These are phyloP conservation scores for Drosophila tsacasi DNA, from an alignment of 1,140 invertebrate genomes.

Conservation along the genomic window DNA sequence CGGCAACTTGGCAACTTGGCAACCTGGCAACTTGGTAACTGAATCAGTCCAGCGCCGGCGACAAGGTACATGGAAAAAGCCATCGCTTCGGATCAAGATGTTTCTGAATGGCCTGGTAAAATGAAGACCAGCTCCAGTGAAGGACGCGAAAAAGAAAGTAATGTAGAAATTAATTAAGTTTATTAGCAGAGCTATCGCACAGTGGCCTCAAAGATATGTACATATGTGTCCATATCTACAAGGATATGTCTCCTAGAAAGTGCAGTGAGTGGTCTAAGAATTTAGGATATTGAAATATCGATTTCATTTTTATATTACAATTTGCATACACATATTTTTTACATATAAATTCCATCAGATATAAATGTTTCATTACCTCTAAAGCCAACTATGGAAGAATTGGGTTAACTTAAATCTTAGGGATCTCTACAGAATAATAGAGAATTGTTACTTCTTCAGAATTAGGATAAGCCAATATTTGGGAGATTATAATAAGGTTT, in stretches of 20 bases:
- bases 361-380: too few relatives aligned
- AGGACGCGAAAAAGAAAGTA: slow-evolving; percentile 46
- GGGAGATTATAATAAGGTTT: too few relatives aligned
- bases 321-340: too few relatives aligned
- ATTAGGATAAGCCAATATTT: too few relatives aligned
- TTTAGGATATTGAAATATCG: neutral
- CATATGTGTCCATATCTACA: neutral
- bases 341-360: too few relatives aligned
- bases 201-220: neutral
- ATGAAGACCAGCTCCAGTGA: slow-evolving; percentile 23
- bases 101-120: slow-evolving; percentile 33
- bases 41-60: slow-evolving; percentile 33
- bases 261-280: too few relatives aligned
- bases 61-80: slow-evolving; percentile 35
- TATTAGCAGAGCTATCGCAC: slow-evolving; percentile 13
- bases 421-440: too few relatives aligned
- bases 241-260: slow-evolving; percentile 13
- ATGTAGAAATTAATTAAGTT: slow-evolving; percentile 41
- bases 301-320: too few relatives aligned
- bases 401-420: too few relatives aligned
- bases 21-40: slow-evolving; percentile 24
- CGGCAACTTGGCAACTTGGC: slow-evolving; percentile 14
- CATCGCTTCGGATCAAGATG: slow-evolving; percentile 27
- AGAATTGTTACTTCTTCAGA: too few relatives aligned
- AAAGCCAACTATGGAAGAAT: too few relatives aligned